Evolutionary conservation across 1,140 invertebrate genomes (phyloP), one percentile per base, ranked within the genome.

Genomic region (Papilio polytes): DNA sequence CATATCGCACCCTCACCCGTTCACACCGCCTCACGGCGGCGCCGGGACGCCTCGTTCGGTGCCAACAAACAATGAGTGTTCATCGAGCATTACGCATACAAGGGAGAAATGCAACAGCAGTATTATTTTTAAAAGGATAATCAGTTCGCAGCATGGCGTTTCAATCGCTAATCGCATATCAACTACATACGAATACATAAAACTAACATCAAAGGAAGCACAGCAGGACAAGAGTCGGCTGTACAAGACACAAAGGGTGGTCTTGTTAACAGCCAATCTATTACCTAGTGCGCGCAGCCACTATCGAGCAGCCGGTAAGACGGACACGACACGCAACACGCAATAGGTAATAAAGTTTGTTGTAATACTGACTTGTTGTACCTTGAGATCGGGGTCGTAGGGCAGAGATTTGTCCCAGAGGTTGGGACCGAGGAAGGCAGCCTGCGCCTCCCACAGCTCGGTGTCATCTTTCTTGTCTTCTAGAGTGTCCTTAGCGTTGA

Each of bases 311-410:
- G 86, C 85, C 83, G 83, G 84, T 84, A 83, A 87, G 56, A 89
- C 86, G 87, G 82, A 90, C 85, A 87, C 85, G 81, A 90, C 89
- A 94, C 89, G 85, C 89, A 88, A 94, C 91, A 93, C 92, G 91
- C 92, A 91, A 84, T 92, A 95, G 91, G 92, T 91, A 94, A 94
- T 90, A 92, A 91, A 92, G 90, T 93, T 66, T 84, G 87, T 89
- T 90, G 26, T 70, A 91, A 95, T 96, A 96, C 95, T 96, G 95
- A 96, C 96, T 96, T 96, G 95, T 95, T 96, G 96, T 97, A 99
- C 98, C 97, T 99, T 99, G 96, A 99, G 98, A 96, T 99, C 98
- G 92, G 97, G 97, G 95, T 98, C 98, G 90, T 98, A 98, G 86
- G 97, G 97, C 86, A 97, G 94, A 83, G 98, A 98, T 95, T 98